These are phyloP conservation scores for Crematogaster levior DNA, from an alignment of 2,888 invertebrate species.

Conservation along the genomic window DNA sequence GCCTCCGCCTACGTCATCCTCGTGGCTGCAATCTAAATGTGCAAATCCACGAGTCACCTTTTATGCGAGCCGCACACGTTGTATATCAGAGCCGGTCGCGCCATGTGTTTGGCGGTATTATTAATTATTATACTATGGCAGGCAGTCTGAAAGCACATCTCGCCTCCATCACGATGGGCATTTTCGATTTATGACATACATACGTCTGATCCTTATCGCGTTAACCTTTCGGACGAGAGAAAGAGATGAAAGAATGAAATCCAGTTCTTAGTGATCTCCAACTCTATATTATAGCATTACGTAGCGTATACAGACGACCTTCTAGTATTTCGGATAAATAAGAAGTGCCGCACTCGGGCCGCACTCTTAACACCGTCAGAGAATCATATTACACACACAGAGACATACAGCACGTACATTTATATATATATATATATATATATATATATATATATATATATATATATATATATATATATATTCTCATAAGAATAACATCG, in stretches of 20 bases:
- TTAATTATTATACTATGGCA: slow-evolving; percentile 16
- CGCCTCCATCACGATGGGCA: background rate
- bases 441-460: background rate
- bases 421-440: background rate
- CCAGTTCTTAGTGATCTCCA: too few species aligned
- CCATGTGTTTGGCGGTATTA: slow-evolving; percentile 17
- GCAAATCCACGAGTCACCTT: slow-evolving; percentile 31
- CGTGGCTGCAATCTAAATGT: slow-evolving; percentile 25
- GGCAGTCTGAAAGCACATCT: slow-evolving; percentile 13
- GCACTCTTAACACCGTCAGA: slow-evolving; percentile 18
- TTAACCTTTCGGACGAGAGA: slow-evolving; percentile 47
- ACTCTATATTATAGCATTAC: slow-evolving; percentile 40
- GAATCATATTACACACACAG: too few species aligned
- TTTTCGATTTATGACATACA: slow-evolving; percentile 27
- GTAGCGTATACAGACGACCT: too few species aligned
- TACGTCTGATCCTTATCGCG: slow-evolving; percentile 37
- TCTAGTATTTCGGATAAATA: slow-evolving; percentile 52
- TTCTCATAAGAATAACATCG: background rate
- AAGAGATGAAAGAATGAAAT: slow-evolving; percentile 3
- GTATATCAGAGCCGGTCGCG: slow-evolving; percentile 15
- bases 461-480: too few species aligned
- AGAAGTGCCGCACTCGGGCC: slow-evolving; percentile 1
- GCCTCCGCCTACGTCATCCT: slow-evolving; percentile 21
- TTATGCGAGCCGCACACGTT: background rate
- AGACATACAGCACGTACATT: too few species aligned